A percentile compares a stretch with the other conserved stretches of the same genome.
Evolutionary conservation across 2,797 vertebrate species (phyloP).

Genomic region (Knipowitschia caucasica): DNA sequence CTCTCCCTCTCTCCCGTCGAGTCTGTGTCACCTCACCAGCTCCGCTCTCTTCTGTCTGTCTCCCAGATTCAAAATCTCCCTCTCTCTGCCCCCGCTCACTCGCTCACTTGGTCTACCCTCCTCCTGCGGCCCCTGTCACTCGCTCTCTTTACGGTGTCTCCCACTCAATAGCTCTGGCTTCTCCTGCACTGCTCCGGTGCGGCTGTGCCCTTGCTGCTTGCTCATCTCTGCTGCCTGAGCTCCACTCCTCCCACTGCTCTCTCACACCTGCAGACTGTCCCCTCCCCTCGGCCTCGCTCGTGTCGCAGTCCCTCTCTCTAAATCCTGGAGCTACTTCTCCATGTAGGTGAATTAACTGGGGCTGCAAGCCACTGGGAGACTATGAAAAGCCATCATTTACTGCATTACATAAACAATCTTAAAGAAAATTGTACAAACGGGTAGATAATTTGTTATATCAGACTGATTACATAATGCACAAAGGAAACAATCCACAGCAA

Average conservation of each 20-base stretch:
- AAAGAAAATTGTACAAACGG: too few relatives aligned
- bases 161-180: slow-evolving; percentile 58
- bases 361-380: slow-evolving; percentile 73
- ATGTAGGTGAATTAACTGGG: slow-evolving; percentile 79
- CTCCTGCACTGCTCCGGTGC: slow-evolving; percentile 58
- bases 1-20: slow-evolving; percentile 59
- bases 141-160: slow-evolving; percentile 49
- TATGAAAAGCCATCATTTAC: slow-evolving; percentile 33
- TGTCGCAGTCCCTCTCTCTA: slow-evolving; percentile 53
- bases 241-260: slow-evolving; percentile 46
- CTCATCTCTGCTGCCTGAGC: slow-evolving; percentile 68
- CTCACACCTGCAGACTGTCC: slow-evolving; percentile 77
- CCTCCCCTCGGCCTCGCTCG: slow-evolving; percentile 56
- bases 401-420: slow-evolving; percentile 45
- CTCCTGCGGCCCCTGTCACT: slow-evolving; percentile 65
- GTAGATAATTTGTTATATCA: too few relatives aligned
- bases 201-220: slow-evolving; percentile 71
- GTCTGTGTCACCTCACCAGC: slow-evolving; percentile 69
- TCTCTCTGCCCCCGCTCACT: slow-evolving; percentile 72
- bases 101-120: slow-evolving; percentile 47
- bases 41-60: slow-evolving; percentile 69
- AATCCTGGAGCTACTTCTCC: slow-evolving; percentile 57
- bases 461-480: background rate
- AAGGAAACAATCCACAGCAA: slow-evolving; percentile 4
- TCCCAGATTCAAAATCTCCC: slow-evolving; percentile 81